Evolutionary conservation across 1,140 invertebrate genomes (phyloP), one percentile per base, ranked within the genome.

Genomic region (Meloidogyne floridensis): DNA sequence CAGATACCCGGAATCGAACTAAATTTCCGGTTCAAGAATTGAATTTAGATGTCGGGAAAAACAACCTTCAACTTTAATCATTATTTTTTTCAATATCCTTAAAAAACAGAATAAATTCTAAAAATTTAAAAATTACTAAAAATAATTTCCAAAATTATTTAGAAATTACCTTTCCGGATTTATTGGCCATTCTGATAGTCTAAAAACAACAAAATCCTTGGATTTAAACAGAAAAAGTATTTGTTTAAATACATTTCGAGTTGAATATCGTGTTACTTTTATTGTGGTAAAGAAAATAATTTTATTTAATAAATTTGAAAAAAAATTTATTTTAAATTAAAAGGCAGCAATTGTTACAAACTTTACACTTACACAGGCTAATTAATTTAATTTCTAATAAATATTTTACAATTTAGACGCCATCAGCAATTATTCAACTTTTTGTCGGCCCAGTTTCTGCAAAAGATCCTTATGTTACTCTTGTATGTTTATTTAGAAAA

Each of bases 301-400:
- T 20, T 72, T 43, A n/a, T 13, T 15, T 56, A 20, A 18, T 2
- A 18, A 20, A n/a, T n/a, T n/a, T n/a, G 15, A 47, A 47, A 47
- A 47, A 47, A 47, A 47, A 47, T 3, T 65, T n/a, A n/a, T n/a
- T 47, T 6, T 3, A 18, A 65, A 8, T 42, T 77, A 47, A 13
- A 20, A 79, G 77, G 77, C 75, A 69, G 77, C 84, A 76, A 84
- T 84, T 79, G 76, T 85, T 70, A 86, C 84, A 20, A 82, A 80
- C 75, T 84, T 84, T 78, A 84, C 84, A 51, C 77, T 84, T 43
- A 84, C 84, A 9, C 84, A 84, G 69, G 84, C 86, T 42, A 82
- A 18, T 13, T n/a, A 32, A 3, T 77, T 77, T n/a, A 18, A 20
- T 15, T 10, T 51, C 10, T 77, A 65, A n/a, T 69, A 59, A n/a